These are phyloP conservation scores for Clostera curtula DNA, from an alignment of 2,888 invertebrate genomes.

Conservation along the genomic window DNA sequence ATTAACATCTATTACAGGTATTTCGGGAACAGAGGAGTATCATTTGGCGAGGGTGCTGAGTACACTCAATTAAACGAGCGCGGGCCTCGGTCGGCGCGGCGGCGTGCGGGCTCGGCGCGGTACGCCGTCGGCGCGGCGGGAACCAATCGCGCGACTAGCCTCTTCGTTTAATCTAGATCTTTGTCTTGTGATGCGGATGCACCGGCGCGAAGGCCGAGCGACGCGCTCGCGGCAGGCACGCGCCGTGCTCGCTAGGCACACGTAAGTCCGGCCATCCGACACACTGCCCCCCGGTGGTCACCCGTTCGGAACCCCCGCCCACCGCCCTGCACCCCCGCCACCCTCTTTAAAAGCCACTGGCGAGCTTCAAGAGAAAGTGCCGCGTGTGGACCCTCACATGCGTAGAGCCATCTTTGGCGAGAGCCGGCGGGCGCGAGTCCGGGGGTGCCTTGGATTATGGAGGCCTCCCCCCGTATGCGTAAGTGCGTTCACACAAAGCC, in stretches of 20 bases:
- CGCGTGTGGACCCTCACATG: slow-evolving; percentile 72
- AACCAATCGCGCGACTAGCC: too few species aligned
- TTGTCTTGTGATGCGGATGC: slow-evolving; percentile 7
- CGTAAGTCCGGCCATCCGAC: slow-evolving; percentile 39
- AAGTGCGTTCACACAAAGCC: slow-evolving; percentile 73
- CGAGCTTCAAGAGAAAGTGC: slow-evolving; percentile 77
- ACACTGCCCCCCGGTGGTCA: slow-evolving; percentile 72
- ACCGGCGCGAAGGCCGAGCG: slow-evolving; percentile 6
- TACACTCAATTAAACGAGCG: slow-evolving; percentile 70
- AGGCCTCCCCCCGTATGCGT: slow-evolving; percentile 65
- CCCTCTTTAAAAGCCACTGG: slow-evolving; percentile 76
- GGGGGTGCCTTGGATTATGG: slow-evolving; percentile 64
- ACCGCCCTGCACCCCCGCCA: slow-evolving; percentile 45
- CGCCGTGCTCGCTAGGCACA: slow-evolving; percentile 28
- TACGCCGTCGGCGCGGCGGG: slow-evolving; percentile 9
- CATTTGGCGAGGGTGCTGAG: slow-evolving; percentile 68
- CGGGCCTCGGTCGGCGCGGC: too few species aligned
- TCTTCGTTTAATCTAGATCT: too few species aligned
- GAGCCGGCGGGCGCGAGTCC: slow-evolving; percentile 44
- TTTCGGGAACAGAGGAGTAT: slow-evolving; percentile 67
- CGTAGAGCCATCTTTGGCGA: slow-evolving; percentile 68
- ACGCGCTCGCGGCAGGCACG: slow-evolving; percentile 11
- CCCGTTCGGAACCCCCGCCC: slow-evolving; percentile 66
- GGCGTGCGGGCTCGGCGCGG: too few species aligned
- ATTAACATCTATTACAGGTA: slow-evolving; percentile 74